Conservation (phyloP, 2,888 invertebrate species). For the Drosophila borborema region DNA sequence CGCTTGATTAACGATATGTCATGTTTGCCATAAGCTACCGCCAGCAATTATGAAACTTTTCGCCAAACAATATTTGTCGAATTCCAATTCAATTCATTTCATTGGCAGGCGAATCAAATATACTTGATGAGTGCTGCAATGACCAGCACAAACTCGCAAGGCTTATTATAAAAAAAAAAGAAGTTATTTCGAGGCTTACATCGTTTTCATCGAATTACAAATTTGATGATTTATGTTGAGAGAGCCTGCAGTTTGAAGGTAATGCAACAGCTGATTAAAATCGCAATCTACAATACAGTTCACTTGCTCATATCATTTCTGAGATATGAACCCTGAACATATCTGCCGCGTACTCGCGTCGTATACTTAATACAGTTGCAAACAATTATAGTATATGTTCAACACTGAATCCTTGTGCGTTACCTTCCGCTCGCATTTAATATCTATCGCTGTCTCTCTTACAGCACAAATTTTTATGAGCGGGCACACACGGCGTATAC, state of each 20-base stretch:
- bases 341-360: background rate
- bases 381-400: too few relatives aligned
- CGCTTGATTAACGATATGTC: constrained; percentile 71
- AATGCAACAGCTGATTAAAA: too few relatives aligned
- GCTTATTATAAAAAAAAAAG: too few relatives aligned
- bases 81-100: constrained; percentile 22
- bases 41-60: constrained; percentile 50
- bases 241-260: too few relatives aligned
- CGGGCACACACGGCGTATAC: constrained; percentile 27
- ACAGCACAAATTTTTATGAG: constrained; percentile 2
- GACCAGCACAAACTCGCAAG: background rate
- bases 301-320: too few relatives aligned
- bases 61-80: constrained; percentile 26
- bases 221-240: background rate
- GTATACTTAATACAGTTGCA: background rate
- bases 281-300: too few relatives aligned
- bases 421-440: background rate
- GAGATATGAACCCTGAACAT: background rate
- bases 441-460: background rate
- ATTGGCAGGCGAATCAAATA: constrained; percentile 23
- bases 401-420: background rate
- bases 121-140: constrained; percentile 23
- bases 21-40: constrained; percentile 48
- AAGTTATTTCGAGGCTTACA: too few relatives aligned
- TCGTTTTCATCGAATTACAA: background rate